Conservation (phyloP, 2,113 vertebrate species). For the Myrmecobius fasciatus region DNA sequence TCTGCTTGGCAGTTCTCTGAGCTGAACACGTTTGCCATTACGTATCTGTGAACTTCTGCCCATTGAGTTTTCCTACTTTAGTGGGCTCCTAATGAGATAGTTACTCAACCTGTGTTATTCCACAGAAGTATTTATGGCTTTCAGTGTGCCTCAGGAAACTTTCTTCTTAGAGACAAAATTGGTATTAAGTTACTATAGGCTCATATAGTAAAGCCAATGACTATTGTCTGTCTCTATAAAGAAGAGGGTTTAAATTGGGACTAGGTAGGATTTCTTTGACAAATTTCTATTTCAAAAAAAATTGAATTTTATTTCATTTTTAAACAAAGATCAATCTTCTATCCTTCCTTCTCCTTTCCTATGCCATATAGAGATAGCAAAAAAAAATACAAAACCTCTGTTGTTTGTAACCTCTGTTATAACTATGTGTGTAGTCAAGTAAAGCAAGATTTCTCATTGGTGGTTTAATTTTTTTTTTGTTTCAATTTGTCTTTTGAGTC, state of each 20-base stretch:
- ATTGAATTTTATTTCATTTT: background rate
- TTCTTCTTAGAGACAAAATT: conserved; percentile 10
- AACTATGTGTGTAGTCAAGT: background rate
- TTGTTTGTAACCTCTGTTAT: background rate
- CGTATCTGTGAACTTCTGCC: background rate
- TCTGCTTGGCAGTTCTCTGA: conserved; percentile 40
- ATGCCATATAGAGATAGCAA: background rate
- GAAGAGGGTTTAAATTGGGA: background rate
- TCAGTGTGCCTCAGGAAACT: conserved; percentile 6
- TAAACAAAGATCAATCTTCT: background rate
- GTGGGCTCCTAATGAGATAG: conserved; percentile 5
- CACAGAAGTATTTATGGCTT: background rate
- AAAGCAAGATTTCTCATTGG: background rate
- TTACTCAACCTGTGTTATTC: conserved; percentile 9
- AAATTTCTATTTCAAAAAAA: background rate
- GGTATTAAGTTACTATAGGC: background rate
- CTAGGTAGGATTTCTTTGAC: background rate
- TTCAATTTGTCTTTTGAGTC: background rate
- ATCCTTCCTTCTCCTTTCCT: background rate
- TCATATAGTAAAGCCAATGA: background rate
- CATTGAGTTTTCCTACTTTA: background rate
- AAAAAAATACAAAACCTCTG: background rate
- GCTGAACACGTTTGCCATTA: conserved; percentile 8
- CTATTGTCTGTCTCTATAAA: background rate
- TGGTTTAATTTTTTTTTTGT: background rate